phyloP scores from a whole-genome alignment of 2,888 invertebrate genomes.

The Hylaea fasciaria region DNA sequence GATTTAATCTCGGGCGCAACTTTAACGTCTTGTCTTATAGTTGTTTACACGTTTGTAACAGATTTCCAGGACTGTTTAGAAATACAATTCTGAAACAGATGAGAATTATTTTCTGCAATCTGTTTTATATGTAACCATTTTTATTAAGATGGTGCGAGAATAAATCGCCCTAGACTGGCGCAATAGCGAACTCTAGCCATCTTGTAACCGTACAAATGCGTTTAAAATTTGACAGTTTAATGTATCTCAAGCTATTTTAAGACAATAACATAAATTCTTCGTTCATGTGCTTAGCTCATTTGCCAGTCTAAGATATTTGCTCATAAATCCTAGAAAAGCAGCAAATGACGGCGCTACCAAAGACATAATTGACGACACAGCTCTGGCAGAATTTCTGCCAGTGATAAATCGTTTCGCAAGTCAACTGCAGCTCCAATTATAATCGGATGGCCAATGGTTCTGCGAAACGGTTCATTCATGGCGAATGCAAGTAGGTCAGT shows the following conservation, averaged over 20 bases:
- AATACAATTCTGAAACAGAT: neutral
- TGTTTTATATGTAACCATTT: neutral
- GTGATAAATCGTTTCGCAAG: constrained; percentile 32
- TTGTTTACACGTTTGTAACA: neutral
- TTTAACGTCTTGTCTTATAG: constrained; percentile 28
- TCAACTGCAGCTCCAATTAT: constrained; percentile 31
- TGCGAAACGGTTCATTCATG: constrained; percentile 51
- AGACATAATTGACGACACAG: constrained; percentile 30
- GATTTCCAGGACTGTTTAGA: neutral
- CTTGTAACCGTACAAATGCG: too few relatives aligned
- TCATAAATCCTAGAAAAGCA: constrained; percentile 1
- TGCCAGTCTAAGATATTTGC: too few relatives aligned
- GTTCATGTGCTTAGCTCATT: neutral
- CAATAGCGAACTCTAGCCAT: too few relatives aligned
- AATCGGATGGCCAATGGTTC: constrained; percentile 37
- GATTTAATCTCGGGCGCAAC: constrained; percentile 23
- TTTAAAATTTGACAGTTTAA: too few relatives aligned
- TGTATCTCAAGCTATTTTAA: too few relatives aligned
- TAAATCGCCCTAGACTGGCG: too few relatives aligned
- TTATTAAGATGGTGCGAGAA: too few relatives aligned
- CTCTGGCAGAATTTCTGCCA: constrained; percentile 32
- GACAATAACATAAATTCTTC: too few relatives aligned
- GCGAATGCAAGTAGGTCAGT: constrained; percentile 47
- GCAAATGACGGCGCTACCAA: constrained; percentile 22
- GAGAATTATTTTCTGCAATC: neutral